These are phyloP conservation scores for Stenichneumon culpator DNA, from an alignment of 2,888 invertebrate species.

Conservation along the genomic window DNA sequence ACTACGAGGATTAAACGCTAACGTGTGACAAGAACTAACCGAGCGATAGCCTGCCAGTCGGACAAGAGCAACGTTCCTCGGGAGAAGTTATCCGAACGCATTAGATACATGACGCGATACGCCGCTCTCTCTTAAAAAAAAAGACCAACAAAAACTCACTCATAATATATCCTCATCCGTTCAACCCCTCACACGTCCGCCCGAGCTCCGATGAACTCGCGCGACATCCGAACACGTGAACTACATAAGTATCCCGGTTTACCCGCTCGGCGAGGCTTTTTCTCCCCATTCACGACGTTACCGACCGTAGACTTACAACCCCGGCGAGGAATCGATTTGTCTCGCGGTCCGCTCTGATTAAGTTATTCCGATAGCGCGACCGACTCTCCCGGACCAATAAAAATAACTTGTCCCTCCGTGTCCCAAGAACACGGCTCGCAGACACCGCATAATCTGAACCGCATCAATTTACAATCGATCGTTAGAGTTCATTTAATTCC, in stretches of 20 bases:
- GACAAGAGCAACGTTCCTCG: conserved; percentile 25
- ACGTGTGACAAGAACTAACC: conserved; percentile 43
- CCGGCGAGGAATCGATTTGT: conserved; percentile 62
- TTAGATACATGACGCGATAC: conserved; percentile 50
- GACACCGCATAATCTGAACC: not conserved
- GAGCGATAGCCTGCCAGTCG: conserved; percentile 55
- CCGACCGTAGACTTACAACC: not conserved
- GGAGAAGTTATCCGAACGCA: conserved; percentile 56
- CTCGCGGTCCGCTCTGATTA: conserved; percentile 59
- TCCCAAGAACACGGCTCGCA: not conserved
- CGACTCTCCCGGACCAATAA: conserved; percentile 41
- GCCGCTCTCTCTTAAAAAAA: conserved; percentile 29
- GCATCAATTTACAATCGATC: not conserved
- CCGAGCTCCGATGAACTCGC: conserved; percentile 27
- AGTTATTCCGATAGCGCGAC: conserved; percentile 44
- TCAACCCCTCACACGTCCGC: conserved; percentile 25
- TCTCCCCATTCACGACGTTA: conserved; percentile 35
- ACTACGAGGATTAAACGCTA: conserved; percentile 54
- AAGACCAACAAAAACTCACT: conserved; percentile 20
- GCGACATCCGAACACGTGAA: not conserved
- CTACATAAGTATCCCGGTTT: conserved; percentile 30
- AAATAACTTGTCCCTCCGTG: not conserved
- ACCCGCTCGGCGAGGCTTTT: conserved; percentile 34
- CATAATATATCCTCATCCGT: conserved; percentile 40
- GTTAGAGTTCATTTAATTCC: not conserved